Conservation (phyloP, 2,888 invertebrate genomes). For the Ormia ochracea region DNA sequence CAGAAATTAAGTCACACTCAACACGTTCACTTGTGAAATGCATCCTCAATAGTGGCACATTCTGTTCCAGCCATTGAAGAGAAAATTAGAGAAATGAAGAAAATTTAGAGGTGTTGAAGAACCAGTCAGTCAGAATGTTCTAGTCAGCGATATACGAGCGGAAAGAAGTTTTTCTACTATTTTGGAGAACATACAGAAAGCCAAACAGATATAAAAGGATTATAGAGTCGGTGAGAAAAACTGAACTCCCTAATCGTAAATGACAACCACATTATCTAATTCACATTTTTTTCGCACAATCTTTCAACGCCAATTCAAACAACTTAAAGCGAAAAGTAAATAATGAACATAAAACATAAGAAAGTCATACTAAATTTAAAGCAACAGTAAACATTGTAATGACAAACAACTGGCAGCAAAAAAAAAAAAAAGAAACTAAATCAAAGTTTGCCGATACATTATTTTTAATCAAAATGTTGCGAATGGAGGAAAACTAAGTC, state of each 20-base stretch:
- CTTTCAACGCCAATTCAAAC: background rate
- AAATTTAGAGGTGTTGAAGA: too few relatives aligned
- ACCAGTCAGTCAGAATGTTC: too few relatives aligned
- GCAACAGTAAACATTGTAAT: background rate
- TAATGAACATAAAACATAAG: background rate
- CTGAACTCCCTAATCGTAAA: background rate
- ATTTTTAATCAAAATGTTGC: background rate
- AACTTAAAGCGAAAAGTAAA: background rate
- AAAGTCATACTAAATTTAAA: background rate
- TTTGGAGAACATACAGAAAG: too few relatives aligned
- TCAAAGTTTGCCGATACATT: slow-evolving; percentile 22
- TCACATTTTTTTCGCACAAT: background rate
- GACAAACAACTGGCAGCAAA: background rate
- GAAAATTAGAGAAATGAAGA: too few relatives aligned
- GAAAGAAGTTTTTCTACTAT: too few relatives aligned
- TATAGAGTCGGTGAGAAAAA: too few relatives aligned
- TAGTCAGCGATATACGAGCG: too few relatives aligned
- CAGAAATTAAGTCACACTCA: too few relatives aligned
- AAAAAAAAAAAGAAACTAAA: slow-evolving; percentile 12
- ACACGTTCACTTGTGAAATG: too few relatives aligned
- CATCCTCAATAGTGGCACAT: too few relatives aligned
- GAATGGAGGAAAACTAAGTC: background rate
- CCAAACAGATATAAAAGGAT: too few relatives aligned
- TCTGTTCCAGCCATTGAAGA: too few relatives aligned
- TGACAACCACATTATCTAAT: background rate